phyloP scores from a whole-genome alignment of 2,888 invertebrate species.

The Conistra vaccinii region DNA sequence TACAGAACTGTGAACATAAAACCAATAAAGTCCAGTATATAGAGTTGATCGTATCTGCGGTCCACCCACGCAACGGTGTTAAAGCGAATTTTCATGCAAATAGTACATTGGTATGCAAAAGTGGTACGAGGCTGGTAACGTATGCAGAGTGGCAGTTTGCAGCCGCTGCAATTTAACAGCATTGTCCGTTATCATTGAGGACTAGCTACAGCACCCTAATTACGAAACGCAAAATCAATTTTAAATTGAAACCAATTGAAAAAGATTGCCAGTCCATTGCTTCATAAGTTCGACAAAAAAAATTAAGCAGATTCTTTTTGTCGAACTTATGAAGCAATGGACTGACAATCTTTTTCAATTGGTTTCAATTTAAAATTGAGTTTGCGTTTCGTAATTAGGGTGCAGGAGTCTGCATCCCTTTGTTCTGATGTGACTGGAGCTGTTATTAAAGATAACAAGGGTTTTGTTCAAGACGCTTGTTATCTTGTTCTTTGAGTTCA shows the following conservation, averaged over 20 bases:
- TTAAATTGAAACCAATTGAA: too few relatives aligned
- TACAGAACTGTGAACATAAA: slow-evolving; percentile 20
- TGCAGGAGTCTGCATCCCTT: neutral
- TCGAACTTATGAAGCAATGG: too few relatives aligned
- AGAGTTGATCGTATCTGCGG: slow-evolving; percentile 27
- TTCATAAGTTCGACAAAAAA: too few relatives aligned
- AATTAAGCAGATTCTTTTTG: too few relatives aligned
- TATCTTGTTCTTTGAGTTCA: slow-evolving; percentile 1
- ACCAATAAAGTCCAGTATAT: slow-evolving; percentile 13
- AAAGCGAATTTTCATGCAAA: slow-evolving; percentile 50
- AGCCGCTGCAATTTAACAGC: slow-evolving; percentile 37
- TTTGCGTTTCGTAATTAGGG: too few relatives aligned
- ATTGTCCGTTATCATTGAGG: slow-evolving; percentile 25
- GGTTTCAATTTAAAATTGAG: too few relatives aligned
- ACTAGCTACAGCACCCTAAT: too few relatives aligned
- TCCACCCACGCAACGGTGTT: neutral
- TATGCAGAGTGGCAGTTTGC: slow-evolving; percentile 3
- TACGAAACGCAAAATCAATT: too few relatives aligned
- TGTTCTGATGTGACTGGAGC: slow-evolving; percentile 4
- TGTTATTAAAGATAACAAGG: slow-evolving; percentile 11
- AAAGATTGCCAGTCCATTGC: too few relatives aligned
- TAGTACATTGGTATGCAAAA: slow-evolving; percentile 50
- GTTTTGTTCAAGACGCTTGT: slow-evolving; percentile 1
- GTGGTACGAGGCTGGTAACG: neutral
- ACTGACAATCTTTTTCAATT: too few relatives aligned